A percentile compares a stretch with the other conserved stretches of the same genome.
phyloP scores from a whole-genome alignment of 2,113 vertebrate species.

The Pitta sordida region DNA sequence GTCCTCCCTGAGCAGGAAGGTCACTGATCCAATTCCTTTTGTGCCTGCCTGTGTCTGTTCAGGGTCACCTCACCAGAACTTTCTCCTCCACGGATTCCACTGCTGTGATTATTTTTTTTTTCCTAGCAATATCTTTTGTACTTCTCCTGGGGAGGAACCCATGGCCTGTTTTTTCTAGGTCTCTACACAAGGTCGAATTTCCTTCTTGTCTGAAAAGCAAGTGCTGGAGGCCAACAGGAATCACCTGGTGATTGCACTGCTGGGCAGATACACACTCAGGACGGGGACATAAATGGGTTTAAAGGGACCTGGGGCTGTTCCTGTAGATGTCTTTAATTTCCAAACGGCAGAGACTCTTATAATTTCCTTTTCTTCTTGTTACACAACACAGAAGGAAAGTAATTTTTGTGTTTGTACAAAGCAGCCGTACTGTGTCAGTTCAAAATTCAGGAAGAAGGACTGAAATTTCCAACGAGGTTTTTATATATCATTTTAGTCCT shows the following conservation, averaged over 20 bases:
- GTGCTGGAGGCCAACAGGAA: neutral
- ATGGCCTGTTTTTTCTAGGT: neutral
- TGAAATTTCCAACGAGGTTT: neutral
- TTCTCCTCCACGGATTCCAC: neutral
- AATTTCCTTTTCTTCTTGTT: neutral
- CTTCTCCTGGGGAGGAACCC: neutral
- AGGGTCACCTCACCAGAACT: neutral
- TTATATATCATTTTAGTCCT: neutral
- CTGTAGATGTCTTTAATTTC: neutral
- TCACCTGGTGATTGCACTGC: neutral
- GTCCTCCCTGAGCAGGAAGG: neutral
- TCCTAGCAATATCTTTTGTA: neutral
- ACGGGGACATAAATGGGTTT: neutral
- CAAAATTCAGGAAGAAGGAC: neutral
- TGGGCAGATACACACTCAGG: neutral
- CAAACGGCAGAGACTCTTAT: neutral
- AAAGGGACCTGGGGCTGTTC: neutral
- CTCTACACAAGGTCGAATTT: neutral
- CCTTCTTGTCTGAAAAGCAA: neutral
- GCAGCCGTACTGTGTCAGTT: neutral
- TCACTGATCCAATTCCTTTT: slow-evolving; percentile 10
- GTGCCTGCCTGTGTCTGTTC: neutral
- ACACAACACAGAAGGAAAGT: neutral
- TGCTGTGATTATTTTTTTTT: neutral
- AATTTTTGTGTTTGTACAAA: neutral